Evolutionary conservation across 35 echinoderm and acorn worm genomes (phyloP).

Genomic region (Hemicentrotus pulcherrimus): DNA sequence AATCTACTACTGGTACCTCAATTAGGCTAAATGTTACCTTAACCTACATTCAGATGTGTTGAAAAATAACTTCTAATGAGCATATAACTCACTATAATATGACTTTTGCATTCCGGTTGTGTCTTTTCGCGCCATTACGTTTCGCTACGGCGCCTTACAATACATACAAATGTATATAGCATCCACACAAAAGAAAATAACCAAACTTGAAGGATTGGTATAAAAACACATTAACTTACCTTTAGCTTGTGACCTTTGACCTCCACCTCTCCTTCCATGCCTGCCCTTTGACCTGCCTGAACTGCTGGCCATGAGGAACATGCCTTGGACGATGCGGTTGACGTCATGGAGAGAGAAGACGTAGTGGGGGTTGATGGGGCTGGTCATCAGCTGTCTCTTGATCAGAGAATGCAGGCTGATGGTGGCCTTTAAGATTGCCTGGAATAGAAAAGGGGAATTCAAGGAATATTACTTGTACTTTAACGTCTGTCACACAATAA

Average conservation of each 20-base stretch:
- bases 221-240: background rate
- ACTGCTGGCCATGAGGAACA: constrained; percentile 84
- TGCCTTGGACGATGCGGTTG: constrained; percentile 67
- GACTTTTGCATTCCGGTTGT: too few relatives aligned
- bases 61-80: too few relatives aligned
- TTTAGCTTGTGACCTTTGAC: constrained; percentile 55
- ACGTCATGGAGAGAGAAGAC: constrained; percentile 92
- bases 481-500: too few relatives aligned
- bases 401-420: constrained; percentile 58
- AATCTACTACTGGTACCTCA: too few relatives aligned
- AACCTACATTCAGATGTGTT: too few relatives aligned
- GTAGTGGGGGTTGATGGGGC: constrained; percentile 80
- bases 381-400: constrained; percentile 62
- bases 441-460: background rate
- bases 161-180: background rate
- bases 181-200: too few relatives aligned
- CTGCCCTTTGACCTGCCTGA: constrained; percentile 71
- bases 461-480: background rate
- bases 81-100: too few relatives aligned
- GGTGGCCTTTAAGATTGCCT: constrained; percentile 86
- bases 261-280: constrained; percentile 53
- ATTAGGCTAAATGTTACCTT: too few relatives aligned
- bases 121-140: too few relatives aligned
- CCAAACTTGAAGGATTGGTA: too few relatives aligned
- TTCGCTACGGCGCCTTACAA: too few relatives aligned